Base-by-base conservation (phyloP, 2,797 vertebrate species). In the Buphagus erythrorhynchus region DNA sequence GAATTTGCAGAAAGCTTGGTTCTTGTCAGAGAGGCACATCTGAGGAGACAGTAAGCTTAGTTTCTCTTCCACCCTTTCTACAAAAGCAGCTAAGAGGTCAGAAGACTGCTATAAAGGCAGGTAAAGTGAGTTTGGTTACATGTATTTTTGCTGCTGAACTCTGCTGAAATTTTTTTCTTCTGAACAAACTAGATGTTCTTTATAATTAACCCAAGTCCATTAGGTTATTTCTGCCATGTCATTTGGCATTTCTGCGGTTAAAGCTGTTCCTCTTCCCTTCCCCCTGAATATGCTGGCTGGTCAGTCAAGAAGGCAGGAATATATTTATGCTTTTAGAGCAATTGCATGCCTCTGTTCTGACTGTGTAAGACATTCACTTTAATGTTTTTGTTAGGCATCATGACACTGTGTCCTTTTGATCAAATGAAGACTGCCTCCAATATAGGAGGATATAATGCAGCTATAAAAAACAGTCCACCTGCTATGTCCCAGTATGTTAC, bases 401-500 rank as follows among this genome's bases (percentile, higher is more conserved):
- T 99, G 98, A 99, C 99, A 9, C 98, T 99, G 76, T 99, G 98
- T 83, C 99, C 99, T 79, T 99, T 99, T 95, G 99, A 99, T 97
- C 99, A 99, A 98, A 99, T 99, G 99, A 99, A 99, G 98, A 99
- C 99, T 59, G 99, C 99, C 36, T 99, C 99, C 61, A 97, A 98
- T 94, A 98, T 99, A 85, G 99, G 99, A 35, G 99, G 99, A 54
- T 99, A 99, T 96, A 99, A 99, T 76, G 99, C 99, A 52, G 97
- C 99, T 5, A 99, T 99, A 91, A 99, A 99, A 95, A 99, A 99
- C 96, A 99, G 98, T 91, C 99, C 99, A 29, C 99, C 99, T 4
- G 99, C 99, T 91, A 99, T 99, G 99, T 99, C 99, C 95, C 99
- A 99, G 97, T 99, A 99, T 74, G 98, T 99, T 93, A 99, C 99